phyloP scores from a whole-genome alignment of 2,113 vertebrate genomes.

The Mesembrinibis cayennensis region DNA sequence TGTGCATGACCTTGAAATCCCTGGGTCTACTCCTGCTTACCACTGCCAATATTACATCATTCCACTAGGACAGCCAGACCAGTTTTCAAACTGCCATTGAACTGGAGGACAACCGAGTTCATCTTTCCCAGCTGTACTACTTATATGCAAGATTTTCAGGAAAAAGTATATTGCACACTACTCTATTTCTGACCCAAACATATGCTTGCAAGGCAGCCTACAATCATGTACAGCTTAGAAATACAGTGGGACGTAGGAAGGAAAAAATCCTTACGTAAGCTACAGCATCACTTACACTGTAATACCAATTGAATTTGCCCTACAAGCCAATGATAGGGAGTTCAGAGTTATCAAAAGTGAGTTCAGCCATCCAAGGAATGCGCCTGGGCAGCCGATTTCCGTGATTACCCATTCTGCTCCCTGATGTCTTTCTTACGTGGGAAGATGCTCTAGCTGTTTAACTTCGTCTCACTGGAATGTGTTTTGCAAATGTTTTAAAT shows the following conservation, averaged over 20 bases:
- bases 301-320: background rate
- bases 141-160: background rate
- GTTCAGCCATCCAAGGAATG: background rate
- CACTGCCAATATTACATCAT: background rate
- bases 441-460: slow-evolving; percentile 17
- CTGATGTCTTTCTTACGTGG: background rate
- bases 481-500: slow-evolving; percentile 52
- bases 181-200: slow-evolving; percentile 13
- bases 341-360: background rate
- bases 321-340: background rate
- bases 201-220: background rate
- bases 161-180: background rate
- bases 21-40: background rate
- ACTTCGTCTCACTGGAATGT: slow-evolving; percentile 48
- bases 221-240: background rate
- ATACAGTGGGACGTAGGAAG: background rate
- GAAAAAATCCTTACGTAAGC: background rate
- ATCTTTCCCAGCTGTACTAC: background rate
- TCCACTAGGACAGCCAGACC: background rate
- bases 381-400: background rate
- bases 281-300: background rate
- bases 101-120: background rate
- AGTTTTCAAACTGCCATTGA: background rate
- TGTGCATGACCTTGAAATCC: background rate
- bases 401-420: background rate